These are phyloP conservation scores for Sciaenops ocellatus DNA, from an alignment of 2,797 vertebrate species.

Conservation along the genomic window DNA sequence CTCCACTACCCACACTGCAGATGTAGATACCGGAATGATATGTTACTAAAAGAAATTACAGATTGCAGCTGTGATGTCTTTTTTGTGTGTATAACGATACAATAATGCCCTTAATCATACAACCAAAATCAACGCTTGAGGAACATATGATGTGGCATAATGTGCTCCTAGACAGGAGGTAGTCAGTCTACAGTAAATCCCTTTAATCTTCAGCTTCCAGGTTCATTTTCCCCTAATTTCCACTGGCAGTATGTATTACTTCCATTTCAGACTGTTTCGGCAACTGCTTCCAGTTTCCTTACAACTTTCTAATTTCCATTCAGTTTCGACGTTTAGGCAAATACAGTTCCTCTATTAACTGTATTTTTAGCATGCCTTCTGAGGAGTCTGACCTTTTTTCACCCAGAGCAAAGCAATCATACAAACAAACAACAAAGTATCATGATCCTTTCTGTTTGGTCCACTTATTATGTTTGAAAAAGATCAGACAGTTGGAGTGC, in stretches of 20 bases:
- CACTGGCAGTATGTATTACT: background rate
- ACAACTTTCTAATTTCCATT: background rate
- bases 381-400: background rate
- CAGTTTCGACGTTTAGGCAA: background rate
- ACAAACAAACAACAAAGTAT: background rate
- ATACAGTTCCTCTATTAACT: background rate
- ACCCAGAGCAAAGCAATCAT: background rate
- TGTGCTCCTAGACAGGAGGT: background rate
- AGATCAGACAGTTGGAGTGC: background rate
- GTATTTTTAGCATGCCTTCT: background rate
- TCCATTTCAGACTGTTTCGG: background rate
- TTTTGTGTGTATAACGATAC: background rate
- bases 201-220: background rate
- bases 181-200: background rate
- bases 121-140: background rate
- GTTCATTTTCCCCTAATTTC: background rate
- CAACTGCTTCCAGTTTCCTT: background rate
- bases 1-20: no score
- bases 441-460: slow-evolving; percentile 4
- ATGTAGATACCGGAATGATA: background rate
- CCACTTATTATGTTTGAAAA: background rate
- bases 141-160: background rate
- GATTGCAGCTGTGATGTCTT: background rate
- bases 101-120: background rate
- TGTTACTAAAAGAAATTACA: background rate